Evolutionary conservation across 2,797 vertebrate genomes (phyloP).

Genomic region (Australoheros facetus): DNA sequence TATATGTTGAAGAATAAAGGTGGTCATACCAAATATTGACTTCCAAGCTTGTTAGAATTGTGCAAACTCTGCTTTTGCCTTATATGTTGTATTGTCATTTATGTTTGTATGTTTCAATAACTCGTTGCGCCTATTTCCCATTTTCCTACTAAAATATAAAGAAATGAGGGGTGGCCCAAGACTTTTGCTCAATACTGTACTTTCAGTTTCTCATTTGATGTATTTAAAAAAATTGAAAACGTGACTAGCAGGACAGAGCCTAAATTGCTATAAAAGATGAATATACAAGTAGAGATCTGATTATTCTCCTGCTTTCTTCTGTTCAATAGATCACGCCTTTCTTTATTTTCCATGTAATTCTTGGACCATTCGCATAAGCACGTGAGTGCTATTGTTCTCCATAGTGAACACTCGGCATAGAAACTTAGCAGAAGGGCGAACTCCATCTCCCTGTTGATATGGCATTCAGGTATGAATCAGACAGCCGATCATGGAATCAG

Average conservation of each 20-base stretch:
- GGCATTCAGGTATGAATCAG: constrained; percentile 70
- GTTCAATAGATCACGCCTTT: background rate
- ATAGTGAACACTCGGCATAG: constrained; percentile 6
- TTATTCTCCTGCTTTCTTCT: background rate
- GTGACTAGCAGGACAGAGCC: background rate
- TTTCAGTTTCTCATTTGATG: too few species aligned
- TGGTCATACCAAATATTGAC: too few species aligned
- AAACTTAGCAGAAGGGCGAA: constrained; percentile 27
- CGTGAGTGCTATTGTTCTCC: background rate
- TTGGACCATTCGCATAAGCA: background rate
- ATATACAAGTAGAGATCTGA: background rate
- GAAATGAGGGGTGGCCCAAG: too few species aligned
- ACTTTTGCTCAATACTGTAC: too few species aligned
- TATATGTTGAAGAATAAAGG: too few species aligned
- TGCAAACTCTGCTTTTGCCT: too few species aligned
- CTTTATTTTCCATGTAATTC: background rate
- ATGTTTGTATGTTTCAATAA: too few species aligned
- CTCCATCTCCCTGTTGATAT: constrained; percentile 38
- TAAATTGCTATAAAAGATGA: background rate
- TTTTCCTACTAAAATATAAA: too few species aligned
- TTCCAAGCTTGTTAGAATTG: too few species aligned
- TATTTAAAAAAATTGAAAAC: too few species aligned
- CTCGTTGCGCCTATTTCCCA: too few species aligned
- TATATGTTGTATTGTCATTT: too few species aligned
- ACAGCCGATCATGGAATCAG: constrained; percentile 57